Base-by-base conservation (phyloP, 2,888 invertebrate genomes). In the Spodoptera exigua region DNA sequence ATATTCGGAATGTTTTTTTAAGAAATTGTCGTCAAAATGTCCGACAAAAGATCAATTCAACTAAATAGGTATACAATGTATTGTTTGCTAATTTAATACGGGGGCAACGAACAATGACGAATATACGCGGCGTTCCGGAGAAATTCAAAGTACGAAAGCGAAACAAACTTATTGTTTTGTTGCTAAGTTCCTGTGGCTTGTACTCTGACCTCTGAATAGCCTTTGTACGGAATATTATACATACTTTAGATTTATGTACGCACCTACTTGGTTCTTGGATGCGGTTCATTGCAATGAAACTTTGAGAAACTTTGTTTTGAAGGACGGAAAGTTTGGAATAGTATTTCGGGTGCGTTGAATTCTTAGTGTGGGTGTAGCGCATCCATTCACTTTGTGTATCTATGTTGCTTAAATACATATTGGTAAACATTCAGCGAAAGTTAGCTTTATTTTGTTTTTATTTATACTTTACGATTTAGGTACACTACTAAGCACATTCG, bases 141-240 rank as follows among this genome's bases (percentile, higher is more conserved):
- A 51, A 59, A 69, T 63, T 71, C 56, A 51, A 70, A 73, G 70
- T 59, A 65, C 67, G 70, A 39, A 53, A 16, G 54, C 58, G 61
- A 67, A 61, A 46, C 43, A 35, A 65, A 52, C 61, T 61, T 71
- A 74, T 65, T 70, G 69, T 68, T 67, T 66, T 53, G 66, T 56
- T 62, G 60, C 58, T 46, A 51, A 66, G 69, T 71, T 70, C 62
- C 37, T 47, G 55, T 54, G 53, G 61, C 47, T 44, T 48, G 61
- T 70, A 63, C 62, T 59, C 44, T 51, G 61, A 72, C 66, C 62
- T 59, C 71, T 58, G 46, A 58, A 49, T 41, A 40, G 46, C 35
- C 62, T 66, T 39, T 53, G 64, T 62, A 18, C 48, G 46, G 41
- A 21, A 13, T 56, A 46, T 68, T 43, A 49, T 63, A 59, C 34